A percentile compares a stretch with the other conserved stretches of the same genome.
These are phyloP conservation scores for Criorhina ranunculi DNA, from an alignment of 2,888 invertebrate species.

Conservation along the genomic window DNA sequence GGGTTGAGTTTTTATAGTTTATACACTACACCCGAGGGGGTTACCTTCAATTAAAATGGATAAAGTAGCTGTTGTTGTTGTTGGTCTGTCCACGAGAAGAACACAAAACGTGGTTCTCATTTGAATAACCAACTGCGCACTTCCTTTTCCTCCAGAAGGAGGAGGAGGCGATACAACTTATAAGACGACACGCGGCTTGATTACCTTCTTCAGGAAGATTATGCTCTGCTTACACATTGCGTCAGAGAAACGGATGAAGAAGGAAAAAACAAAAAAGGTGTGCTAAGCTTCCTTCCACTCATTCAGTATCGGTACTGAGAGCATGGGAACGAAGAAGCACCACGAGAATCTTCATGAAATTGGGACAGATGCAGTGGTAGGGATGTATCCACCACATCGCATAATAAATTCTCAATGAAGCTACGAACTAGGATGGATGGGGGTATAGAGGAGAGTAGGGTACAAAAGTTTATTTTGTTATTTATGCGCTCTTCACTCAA, in stretches of 20 bases:
- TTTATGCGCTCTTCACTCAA: slow-evolving; percentile 18
- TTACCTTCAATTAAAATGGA: slow-evolving; percentile 45
- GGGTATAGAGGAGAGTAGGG: too few relatives aligned
- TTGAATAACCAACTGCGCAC: slow-evolving; percentile 73
- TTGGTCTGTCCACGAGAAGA: background rate
- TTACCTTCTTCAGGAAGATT: background rate
- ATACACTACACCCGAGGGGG: slow-evolving; percentile 6
- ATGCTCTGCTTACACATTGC: background rate
- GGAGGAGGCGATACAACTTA: slow-evolving; percentile 27
- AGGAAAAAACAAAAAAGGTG: slow-evolving; percentile 23
- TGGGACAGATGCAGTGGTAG: slow-evolving; percentile 8
- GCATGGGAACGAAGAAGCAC: background rate
- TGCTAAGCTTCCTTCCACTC: background rate
- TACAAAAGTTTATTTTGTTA: slow-evolving; percentile 15
- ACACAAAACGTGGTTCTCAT: slow-evolving; percentile 30
- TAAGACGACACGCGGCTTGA: slow-evolving; percentile 11
- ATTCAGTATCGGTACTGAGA: background rate
- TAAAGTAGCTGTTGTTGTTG: slow-evolving; percentile 37
- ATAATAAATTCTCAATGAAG: slow-evolving; percentile 6
- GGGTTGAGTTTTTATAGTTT: slow-evolving; percentile 26
- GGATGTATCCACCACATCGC: slow-evolving; percentile 18
- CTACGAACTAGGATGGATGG: too few relatives aligned
- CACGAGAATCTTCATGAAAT: background rate
- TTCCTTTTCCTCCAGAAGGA: slow-evolving; percentile 42
- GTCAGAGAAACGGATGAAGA: slow-evolving; percentile 20